phyloP scores from a whole-genome alignment of 2,113 vertebrate genomes.

The Galemys pyrenaicus region DNA sequence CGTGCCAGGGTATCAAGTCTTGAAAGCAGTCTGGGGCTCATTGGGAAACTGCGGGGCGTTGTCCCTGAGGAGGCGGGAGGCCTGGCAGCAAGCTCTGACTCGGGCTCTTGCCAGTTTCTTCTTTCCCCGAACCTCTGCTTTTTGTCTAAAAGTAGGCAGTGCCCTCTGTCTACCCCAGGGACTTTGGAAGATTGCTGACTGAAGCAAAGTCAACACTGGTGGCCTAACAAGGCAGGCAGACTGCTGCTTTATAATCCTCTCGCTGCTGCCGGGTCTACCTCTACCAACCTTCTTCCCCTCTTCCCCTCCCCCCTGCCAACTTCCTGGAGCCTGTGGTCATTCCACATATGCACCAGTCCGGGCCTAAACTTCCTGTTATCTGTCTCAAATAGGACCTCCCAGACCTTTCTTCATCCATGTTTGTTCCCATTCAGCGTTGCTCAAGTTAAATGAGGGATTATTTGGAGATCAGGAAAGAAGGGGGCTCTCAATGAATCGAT shows the following conservation, averaged over 20 bases:
- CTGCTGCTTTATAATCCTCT: background rate
- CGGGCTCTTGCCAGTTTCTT: background rate
- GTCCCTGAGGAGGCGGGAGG: background rate
- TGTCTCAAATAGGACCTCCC: rapidly evolving
- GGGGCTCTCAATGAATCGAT: background rate
- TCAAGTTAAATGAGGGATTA: background rate
- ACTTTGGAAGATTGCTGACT: background rate
- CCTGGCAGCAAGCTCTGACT: background rate
- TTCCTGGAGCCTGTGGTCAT: background rate
- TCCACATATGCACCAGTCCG: too few relatives aligned
- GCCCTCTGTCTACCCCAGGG: rapidly evolving
- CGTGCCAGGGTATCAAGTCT: conserved; percentile 23
- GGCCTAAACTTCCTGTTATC: background rate
- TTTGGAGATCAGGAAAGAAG: background rate
- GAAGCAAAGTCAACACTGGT: too few relatives aligned
- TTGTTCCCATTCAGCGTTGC: background rate
- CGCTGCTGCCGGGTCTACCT: rapidly evolving
- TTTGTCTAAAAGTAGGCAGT: background rate
- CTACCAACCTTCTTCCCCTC: rapidly evolving
- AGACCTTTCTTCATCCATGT: background rate
- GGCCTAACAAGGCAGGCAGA: too few relatives aligned
- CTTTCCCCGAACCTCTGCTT: background rate
- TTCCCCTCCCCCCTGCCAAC: too few relatives aligned
- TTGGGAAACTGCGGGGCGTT: background rate
- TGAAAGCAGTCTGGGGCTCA: background rate